Evolutionary conservation across 2,797 vertebrate species (phyloP).

Genomic region (Enteromius trimaculatus): DNA sequence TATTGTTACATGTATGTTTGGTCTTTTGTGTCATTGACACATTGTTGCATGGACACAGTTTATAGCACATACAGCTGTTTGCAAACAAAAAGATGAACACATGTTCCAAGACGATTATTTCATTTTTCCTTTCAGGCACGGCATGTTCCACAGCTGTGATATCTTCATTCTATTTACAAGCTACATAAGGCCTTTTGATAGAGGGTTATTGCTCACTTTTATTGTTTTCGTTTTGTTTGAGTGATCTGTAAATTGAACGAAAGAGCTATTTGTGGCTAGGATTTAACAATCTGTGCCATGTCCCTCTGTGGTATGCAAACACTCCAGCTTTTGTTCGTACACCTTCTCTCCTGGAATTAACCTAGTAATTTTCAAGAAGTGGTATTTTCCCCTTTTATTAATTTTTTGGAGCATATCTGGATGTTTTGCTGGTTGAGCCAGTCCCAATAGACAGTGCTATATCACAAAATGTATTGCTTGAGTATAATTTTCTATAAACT

Average conservation of each 20-base stretch:
- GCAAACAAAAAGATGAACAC: slow-evolving; percentile 45
- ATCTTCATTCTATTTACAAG: not conserved
- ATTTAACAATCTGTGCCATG: not conserved
- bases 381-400: not conserved
- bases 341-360: not conserved
- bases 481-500: not conserved
- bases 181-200: not conserved
- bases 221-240: not conserved
- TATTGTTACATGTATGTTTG: not conserved
- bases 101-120: slow-evolving; percentile 20
- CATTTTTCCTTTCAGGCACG: slow-evolving; percentile 2
- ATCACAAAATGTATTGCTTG: not conserved
- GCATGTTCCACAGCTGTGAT: slow-evolving; percentile 11
- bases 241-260: not conserved
- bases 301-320: not conserved
- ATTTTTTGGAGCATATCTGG: not conserved
- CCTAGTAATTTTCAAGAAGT: not conserved
- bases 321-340: not conserved
- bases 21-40: slow-evolving; percentile 9
- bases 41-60: slow-evolving; percentile 2
- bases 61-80: slow-evolving; percentile 24
- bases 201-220: slow-evolving; percentile 36
- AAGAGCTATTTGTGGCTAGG: not conserved
- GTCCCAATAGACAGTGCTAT: not conserved
- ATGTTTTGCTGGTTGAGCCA: not conserved